Evolutionary conservation across 2,888 invertebrate species (phyloP).

Genomic region (Carpatolechia fugitivella): DNA sequence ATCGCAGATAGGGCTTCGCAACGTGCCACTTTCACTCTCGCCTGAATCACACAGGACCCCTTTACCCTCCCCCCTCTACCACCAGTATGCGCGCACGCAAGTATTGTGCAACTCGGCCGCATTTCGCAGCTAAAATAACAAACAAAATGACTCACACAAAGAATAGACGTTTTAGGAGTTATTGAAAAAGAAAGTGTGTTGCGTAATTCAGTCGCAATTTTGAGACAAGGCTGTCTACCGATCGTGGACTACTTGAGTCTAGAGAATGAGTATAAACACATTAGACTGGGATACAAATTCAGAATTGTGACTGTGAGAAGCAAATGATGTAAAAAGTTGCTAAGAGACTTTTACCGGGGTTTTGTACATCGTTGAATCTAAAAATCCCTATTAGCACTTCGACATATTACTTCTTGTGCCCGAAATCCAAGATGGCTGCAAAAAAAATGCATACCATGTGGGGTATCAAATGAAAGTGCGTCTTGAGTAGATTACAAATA

Average conservation of each 20-base stretch:
- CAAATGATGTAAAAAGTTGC: no score
- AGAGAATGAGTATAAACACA: no score
- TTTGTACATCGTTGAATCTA: no score
- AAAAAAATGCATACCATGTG: no score
- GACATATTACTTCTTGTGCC: no score
- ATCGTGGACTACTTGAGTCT: background rate
- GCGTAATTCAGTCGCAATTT: slow-evolving; percentile 3
- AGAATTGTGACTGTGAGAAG: no score
- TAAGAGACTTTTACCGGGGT: no score
- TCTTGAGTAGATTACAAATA: no score
- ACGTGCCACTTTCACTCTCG: slow-evolving; percentile 71
- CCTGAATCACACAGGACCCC: slow-evolving; percentile 69
- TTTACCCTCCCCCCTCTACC: slow-evolving; percentile 30
- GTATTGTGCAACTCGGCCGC: slow-evolving; percentile 62
- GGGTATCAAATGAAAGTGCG: no score
- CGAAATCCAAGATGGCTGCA: no score
- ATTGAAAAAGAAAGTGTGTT: slow-evolving; percentile 28
- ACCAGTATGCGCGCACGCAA: slow-evolving; percentile 37
- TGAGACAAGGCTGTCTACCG: background rate
- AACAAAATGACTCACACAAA: slow-evolving; percentile 11
- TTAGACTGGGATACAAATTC: no score
- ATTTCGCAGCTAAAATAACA: slow-evolving; percentile 29
- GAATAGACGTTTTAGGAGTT: slow-evolving; percentile 18
- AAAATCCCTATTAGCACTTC: no score
- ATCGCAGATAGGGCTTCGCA: slow-evolving; percentile 28